Conservation (phyloP, 2,113 vertebrate genomes). For the Ameiurus melas region DNA sequence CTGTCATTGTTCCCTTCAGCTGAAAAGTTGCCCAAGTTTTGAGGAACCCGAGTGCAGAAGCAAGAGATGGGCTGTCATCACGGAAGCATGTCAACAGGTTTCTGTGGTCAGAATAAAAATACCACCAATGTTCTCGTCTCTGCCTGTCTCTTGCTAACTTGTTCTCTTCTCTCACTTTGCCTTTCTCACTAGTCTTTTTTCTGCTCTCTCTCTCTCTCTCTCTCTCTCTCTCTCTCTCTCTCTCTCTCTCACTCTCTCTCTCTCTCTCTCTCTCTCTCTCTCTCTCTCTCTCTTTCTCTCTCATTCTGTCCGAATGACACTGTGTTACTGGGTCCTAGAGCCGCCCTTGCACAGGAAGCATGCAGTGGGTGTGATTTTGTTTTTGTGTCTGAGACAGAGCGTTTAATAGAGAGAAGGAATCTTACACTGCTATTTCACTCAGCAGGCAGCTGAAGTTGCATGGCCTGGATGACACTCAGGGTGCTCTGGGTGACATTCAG, state of each 20-base stretch:
- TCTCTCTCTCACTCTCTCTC: not conserved
- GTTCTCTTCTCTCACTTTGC: slow-evolving; percentile 47
- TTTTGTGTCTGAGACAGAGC: slow-evolving; percentile 7
- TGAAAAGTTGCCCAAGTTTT: slow-evolving; percentile 16
- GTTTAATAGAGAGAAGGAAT: slow-evolving; percentile 29
- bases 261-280: slow-evolving; percentile 48
- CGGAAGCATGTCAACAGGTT: slow-evolving; percentile 66
- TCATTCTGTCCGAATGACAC: slow-evolving; percentile 31
- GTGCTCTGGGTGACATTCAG: slow-evolving; percentile 34
- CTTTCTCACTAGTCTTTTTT: not conserved
- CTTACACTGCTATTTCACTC: slow-evolving; percentile 19
- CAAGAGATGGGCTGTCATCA: slow-evolving; percentile 58
- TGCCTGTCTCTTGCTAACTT: slow-evolving; percentile 1
- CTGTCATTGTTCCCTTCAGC: not conserved
- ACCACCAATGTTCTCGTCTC: slow-evolving; percentile 58
- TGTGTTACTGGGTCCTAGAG: slow-evolving; percentile 74
- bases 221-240: slow-evolving; percentile 43
- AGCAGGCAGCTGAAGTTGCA: slow-evolving; percentile 28
- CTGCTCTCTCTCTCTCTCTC: slow-evolving; percentile 30
- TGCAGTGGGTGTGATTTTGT: slow-evolving; percentile 49
- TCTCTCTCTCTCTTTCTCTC: slow-evolving; percentile 2
- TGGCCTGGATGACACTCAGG: slow-evolving; percentile 58
- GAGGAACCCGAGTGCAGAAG: slow-evolving; percentile 44
- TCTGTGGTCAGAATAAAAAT: slow-evolving; percentile 74
- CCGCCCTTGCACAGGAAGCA: slow-evolving; percentile 49